Percentiles rank a stretch among this genome's conserved stretches.
phyloP scores from a whole-genome alignment of 1,140 invertebrate species.

The Heliconius hewitsoni region DNA sequence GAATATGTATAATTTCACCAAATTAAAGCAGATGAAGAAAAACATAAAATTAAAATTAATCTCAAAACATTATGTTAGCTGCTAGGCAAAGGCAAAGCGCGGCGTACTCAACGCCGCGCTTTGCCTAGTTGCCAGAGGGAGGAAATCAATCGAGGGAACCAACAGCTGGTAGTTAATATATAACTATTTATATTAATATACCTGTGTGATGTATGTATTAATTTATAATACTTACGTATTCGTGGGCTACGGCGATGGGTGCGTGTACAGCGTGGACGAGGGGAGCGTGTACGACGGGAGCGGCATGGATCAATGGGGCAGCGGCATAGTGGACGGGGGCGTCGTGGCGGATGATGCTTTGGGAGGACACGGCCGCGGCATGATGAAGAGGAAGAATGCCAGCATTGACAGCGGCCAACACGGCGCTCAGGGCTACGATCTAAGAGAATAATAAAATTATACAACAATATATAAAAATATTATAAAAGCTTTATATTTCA shows the following conservation, averaged over 20 bases:
- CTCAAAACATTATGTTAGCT: too few species aligned
- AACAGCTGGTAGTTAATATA: too few species aligned
- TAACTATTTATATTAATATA: background rate
- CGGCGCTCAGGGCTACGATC: slow-evolving; percentile 69
- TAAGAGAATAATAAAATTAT: slow-evolving; percentile 40
- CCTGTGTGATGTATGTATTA: background rate
- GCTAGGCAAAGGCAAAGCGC: too few species aligned
- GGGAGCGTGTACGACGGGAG: slow-evolving; percentile 69
- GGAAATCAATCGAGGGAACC: too few species aligned
- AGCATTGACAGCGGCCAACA: slow-evolving; percentile 73
- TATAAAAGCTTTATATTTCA: background rate
- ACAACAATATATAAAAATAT: background rate
- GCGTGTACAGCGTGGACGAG: slow-evolving; percentile 70
- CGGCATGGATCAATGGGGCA: slow-evolving; percentile 52
- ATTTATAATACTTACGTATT: slow-evolving; percentile 58
- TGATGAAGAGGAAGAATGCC: slow-evolving; percentile 67
- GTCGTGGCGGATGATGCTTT: slow-evolving; percentile 77
- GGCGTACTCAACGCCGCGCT: too few species aligned
- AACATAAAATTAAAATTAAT: background rate
- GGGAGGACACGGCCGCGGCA: slow-evolving; percentile 72
- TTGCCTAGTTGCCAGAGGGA: too few species aligned
- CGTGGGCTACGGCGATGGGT: slow-evolving; percentile 59
- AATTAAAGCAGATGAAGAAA: background rate
- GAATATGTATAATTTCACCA: background rate
- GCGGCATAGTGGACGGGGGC: slow-evolving; percentile 66